A percentile compares a stretch with the other conserved stretches of the same genome.
Conservation (phyloP, 2,797 vertebrate species). For the Pygocentrus nattereri region DNA sequence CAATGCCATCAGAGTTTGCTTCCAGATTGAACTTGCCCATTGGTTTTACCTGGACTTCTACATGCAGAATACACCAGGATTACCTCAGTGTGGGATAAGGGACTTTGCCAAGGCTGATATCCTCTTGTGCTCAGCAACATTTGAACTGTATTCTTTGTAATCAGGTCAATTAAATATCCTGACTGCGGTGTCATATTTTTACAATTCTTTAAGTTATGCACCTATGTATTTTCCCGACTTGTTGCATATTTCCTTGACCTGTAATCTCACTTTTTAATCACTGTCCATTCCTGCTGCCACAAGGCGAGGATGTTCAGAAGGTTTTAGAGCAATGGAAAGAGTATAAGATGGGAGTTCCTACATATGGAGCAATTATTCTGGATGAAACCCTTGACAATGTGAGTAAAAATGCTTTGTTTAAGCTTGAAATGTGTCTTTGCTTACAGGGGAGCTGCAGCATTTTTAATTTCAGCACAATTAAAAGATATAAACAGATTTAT, state of each 20-base stretch:
- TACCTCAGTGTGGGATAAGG: slow-evolving; percentile 98
- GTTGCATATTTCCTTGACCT: slow-evolving; percentile 76
- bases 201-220: neutral
- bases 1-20: slow-evolving; percentile 97
- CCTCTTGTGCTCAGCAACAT: slow-evolving; percentile 73
- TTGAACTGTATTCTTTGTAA: neutral
- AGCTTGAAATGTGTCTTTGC: neutral
- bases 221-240: neutral
- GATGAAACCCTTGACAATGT: slow-evolving; percentile 95
- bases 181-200: neutral
- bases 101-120: slow-evolving; percentile 99
- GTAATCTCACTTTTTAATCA: slow-evolving; percentile 89
- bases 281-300: slow-evolving; percentile 96
- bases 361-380: slow-evolving; percentile 97
- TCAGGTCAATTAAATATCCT: neutral
- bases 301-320: slow-evolving; percentile 96
- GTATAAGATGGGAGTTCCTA: slow-evolving; percentile 99
- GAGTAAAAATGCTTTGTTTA: slow-evolving; percentile 67
- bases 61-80: slow-evolving; percentile 94
- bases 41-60: slow-evolving; percentile 99
- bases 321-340: slow-evolving; percentile 98
- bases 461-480: too few species aligned
- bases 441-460: neutral
- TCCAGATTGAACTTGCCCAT: slow-evolving; percentile 99
- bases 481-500: too few species aligned